phyloP scores from a whole-genome alignment of 2,888 invertebrate species.

The Xylocampa areola region DNA sequence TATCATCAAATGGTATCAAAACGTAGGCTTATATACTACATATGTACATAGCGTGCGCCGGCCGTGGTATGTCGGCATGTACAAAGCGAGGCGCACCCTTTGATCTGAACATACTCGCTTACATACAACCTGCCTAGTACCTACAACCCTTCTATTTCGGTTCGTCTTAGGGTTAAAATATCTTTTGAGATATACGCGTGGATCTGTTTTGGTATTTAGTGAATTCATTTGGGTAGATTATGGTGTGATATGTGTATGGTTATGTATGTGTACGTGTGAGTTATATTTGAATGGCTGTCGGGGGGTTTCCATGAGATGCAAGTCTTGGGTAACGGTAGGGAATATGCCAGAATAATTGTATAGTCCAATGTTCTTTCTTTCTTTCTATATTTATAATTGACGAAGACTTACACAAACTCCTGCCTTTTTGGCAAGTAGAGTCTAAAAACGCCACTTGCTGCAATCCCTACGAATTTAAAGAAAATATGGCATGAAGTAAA shows the following conservation, averaged over 20 bases:
- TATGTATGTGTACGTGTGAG: constrained; percentile 5
- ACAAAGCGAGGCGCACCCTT: constrained; percentile 80
- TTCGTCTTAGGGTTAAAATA: constrained; percentile 74
- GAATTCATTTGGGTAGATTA: constrained; percentile 55
- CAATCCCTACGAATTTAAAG: too few species aligned
- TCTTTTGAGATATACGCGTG: constrained; percentile 52
- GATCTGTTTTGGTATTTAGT: constrained; percentile 56
- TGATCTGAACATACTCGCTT: constrained; percentile 72
- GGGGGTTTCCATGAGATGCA: constrained; percentile 1
- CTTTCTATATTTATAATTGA: too few species aligned
- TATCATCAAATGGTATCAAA: constrained; percentile 56
- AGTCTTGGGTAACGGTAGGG: neutral
- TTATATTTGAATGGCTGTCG: neutral
- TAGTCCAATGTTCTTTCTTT: too few species aligned
- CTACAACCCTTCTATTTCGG: constrained; percentile 80
- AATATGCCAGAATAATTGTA: neutral
- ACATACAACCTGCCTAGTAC: constrained; percentile 67
- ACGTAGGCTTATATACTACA: constrained; percentile 52
- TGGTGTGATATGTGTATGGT: constrained; percentile 6
- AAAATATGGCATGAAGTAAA: too few species aligned
- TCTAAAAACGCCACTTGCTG: too few species aligned
- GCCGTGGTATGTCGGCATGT: constrained; percentile 67
- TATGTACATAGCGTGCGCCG: too few species aligned
- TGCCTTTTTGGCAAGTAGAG: too few species aligned
- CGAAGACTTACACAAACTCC: too few species aligned